Base-by-base conservation (phyloP, 2,888 invertebrate species). In the Cistogaster globosa region DNA sequence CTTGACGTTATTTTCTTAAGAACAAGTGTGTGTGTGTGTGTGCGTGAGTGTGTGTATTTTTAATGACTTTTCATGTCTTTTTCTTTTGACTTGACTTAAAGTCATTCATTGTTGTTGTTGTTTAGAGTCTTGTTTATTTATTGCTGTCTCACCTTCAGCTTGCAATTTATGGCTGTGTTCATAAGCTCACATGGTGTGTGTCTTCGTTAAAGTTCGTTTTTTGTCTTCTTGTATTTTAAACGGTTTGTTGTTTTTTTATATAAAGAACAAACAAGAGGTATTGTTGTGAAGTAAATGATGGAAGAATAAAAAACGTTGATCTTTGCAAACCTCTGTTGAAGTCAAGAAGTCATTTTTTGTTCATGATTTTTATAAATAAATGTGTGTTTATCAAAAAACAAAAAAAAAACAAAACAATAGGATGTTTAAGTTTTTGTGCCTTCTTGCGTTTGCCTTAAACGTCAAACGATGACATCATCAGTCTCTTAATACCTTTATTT, bases 131-230 rank as follows among this genome's bases (percentile, higher is more conserved):
- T 62, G 58, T 75, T 75, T 32, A 58, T 53, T 48, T 78, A 80
- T 80, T 84, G 72, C 81, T 85, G 71, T 58, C 85, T 85, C 82
- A 85, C 85, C 85, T 85, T 85, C 82, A 65, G 45, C 75, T 58
- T 45, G 53, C 42, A 71, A 78, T 55, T 62, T 55, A 68, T 16
- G 16, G 20, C 6, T 62, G 22, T 38, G 74, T 48, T 38, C 38
- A 22, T 62, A 74, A 74, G 42, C 60, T 63, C 62, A 55, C 69
- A 81, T 81, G 81, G 81, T 75, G 74, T 75, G 81, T 68, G 67
- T 74, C 67, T 80, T 81, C 55, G 58, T 74, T 72, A 58, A 67
- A 65, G 36, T 72, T 67, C 18, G 26, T 22, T 48, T 51, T 18
- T 71, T 57, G 14, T 60, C 0, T 22, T 63, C 16, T 51, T 60